A percentile compares a stretch with the other conserved stretches of the same genome.
Conservation (phyloP, 2,797 vertebrate species). For the Acanthopagrus latus region DNA sequence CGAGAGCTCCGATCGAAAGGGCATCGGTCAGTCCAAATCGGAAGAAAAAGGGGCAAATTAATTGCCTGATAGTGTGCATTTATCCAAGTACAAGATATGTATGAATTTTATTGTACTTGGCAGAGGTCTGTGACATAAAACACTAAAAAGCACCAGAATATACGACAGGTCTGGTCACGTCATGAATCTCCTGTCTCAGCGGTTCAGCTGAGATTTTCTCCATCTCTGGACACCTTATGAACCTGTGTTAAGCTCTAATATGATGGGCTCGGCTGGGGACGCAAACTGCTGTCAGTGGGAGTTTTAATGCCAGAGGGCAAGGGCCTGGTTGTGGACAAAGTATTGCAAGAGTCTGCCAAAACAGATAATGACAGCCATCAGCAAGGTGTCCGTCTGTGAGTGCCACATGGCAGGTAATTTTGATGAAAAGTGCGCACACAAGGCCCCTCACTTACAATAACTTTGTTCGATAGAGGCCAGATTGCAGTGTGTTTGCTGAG, state of each 20-base stretch:
- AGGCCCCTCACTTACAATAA: conserved; percentile 3
- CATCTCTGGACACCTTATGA: conserved; percentile 25
- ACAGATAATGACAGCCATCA: conserved; percentile 58
- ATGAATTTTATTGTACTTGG: conserved; percentile 28
- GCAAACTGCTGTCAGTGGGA: conserved; percentile 51
- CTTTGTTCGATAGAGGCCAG: conserved; percentile 17
- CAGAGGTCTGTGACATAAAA: conserved; percentile 34
- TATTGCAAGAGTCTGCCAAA: conserved; percentile 53
- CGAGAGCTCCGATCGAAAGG: background rate
- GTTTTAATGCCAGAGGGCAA: conserved; percentile 46
- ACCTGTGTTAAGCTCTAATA: conserved; percentile 46
- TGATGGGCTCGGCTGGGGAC: conserved; percentile 43
- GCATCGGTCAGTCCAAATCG: conserved; percentile 15
- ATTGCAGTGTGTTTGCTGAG: conserved; percentile 9
- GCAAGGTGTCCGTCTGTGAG: conserved; percentile 21
- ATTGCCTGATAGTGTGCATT: conserved; percentile 25
- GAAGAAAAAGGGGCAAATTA: background rate
- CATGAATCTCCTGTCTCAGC: conserved; percentile 25
- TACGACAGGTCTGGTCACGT: conserved; percentile 9
- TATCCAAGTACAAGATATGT: conserved; percentile 9
- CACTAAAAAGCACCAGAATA: conserved; percentile 23
- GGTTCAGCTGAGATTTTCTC: conserved; percentile 22
- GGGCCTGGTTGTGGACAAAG: conserved; percentile 41
- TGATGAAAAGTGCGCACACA: conserved; percentile 28
- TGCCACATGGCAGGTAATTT: conserved; percentile 8